phyloP scores from a whole-genome alignment of 2,888 invertebrate genomes.

The Drosophila kuntzei region DNA sequence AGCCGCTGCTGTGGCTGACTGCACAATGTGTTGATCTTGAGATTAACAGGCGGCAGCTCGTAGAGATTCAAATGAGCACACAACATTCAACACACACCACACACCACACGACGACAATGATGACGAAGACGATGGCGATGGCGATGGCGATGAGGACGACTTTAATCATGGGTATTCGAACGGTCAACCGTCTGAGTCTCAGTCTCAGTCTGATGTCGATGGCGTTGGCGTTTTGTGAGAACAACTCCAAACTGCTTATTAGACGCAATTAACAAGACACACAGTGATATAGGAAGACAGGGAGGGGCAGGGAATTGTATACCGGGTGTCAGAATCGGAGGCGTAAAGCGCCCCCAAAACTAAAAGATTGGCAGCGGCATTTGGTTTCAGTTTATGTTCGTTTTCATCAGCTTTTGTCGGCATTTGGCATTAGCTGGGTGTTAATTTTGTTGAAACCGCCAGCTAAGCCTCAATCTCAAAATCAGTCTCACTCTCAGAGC shows the following conservation, averaged over 20 bases:
- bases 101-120: conserved; percentile 23
- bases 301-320: neutral
- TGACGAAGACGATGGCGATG: conserved; percentile 36
- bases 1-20: conserved; percentile 74
- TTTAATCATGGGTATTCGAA: conserved; percentile 76
- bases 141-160: conserved; percentile 55
- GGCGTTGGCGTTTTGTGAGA: conserved; percentile 81
- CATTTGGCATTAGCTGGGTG: conserved; percentile 76
- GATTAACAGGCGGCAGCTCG: conserved; percentile 76
- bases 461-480: conserved; percentile 27
- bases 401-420: conserved; percentile 74
- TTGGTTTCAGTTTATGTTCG: conserved; percentile 55
- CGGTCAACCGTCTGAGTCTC: conserved; percentile 50
- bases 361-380: conserved; percentile 62
- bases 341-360: conserved; percentile 49
- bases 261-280: conserved; percentile 79
- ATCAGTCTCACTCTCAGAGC: conserved; percentile 16
- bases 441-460: conserved; percentile 63
- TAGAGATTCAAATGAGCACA: conserved; percentile 80
- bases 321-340: conserved; percentile 66
- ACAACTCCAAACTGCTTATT: conserved; percentile 81
- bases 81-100: conserved; percentile 33
- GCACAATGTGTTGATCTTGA: conserved; percentile 81
- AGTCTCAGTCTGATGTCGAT: conserved; percentile 32
- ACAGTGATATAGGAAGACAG: conserved; percentile 4